Conservation (phyloP, 2,797 vertebrate genomes). For the Tapirus indicus region DNA sequence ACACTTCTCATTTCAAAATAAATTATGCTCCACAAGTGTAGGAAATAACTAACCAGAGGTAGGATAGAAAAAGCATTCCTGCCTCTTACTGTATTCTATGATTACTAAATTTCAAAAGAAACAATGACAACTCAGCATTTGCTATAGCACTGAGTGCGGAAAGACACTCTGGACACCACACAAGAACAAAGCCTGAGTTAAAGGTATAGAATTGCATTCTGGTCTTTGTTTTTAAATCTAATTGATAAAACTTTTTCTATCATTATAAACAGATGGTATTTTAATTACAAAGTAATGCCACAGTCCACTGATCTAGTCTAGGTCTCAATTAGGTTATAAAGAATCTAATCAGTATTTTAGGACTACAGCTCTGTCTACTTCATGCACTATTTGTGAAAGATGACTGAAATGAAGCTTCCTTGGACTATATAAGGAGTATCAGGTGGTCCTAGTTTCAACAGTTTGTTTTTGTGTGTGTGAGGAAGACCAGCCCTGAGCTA, state of each 20-base stretch:
- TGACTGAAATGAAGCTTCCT: not conserved
- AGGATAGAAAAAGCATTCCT: not conserved
- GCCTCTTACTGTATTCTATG: not conserved
- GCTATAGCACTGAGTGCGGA: not conserved
- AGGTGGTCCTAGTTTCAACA: not conserved
- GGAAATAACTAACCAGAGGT: not conserved
- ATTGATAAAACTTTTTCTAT: not conserved
- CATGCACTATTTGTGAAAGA: not conserved
- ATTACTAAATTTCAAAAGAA: not conserved
- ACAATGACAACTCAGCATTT: not conserved
- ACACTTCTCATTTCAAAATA: not conserved
- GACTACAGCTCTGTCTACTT: not conserved
- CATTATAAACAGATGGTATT: not conserved
- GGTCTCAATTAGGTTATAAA: not conserved
- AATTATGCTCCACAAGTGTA: not conserved
- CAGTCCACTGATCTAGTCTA: not conserved
- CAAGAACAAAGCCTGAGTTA: not conserved
- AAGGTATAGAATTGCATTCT: not conserved
- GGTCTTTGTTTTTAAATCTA: not conserved
- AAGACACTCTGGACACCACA: not conserved
- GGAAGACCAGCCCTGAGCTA: too few species aligned
- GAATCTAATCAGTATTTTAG: not conserved
- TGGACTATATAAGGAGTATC: not conserved
- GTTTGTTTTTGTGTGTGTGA: not conserved
- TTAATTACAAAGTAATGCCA: not conserved